A percentile compares a stretch with the other conserved stretches of the same genome.
phyloP scores from a whole-genome alignment of 2,888 invertebrate species.

The Macaria liturata region DNA sequence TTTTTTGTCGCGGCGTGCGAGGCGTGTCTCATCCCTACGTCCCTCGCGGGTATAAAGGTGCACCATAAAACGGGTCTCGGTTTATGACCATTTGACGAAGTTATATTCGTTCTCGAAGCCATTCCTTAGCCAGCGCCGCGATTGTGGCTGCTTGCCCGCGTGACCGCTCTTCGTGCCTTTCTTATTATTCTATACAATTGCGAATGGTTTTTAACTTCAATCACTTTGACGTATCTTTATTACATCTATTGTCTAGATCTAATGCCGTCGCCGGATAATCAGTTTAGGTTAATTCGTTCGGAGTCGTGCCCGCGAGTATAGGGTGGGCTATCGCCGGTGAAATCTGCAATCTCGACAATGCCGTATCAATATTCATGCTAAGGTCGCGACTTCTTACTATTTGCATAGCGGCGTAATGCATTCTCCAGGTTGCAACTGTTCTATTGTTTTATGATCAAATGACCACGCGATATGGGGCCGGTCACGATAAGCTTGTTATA shows the following conservation, averaged over 20 bases:
- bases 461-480: conserved; percentile 75
- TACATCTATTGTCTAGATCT: conserved; percentile 49
- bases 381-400: conserved; percentile 78
- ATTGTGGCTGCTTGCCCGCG: conserved; percentile 71
- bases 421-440: conserved; percentile 76
- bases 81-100: conserved; percentile 81
- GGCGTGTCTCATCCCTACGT: conserved; percentile 66
- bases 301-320: conserved; percentile 73
- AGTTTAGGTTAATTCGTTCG: conserved; percentile 64
- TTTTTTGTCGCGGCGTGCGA: conserved; percentile 41
- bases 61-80: conserved; percentile 77
- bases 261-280: conserved; percentile 61
- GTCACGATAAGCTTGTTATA: conserved; percentile 78
- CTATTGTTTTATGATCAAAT: conserved; percentile 83
- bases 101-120: conserved; percentile 77
- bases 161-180: conserved; percentile 52
- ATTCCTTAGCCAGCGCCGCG: conserved; percentile 68
- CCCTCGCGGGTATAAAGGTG: conserved; percentile 76
- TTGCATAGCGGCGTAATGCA: conserved; percentile 80
- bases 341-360: conserved; percentile 79
- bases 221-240: conserved; percentile 42
- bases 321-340: conserved; percentile 64
- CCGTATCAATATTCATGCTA: conserved; percentile 81
- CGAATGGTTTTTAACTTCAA: conserved; percentile 49
- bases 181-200: conserved; percentile 60